Conservation (phyloP, 2,888 invertebrate genomes). For the Diaperis boleti region DNA sequence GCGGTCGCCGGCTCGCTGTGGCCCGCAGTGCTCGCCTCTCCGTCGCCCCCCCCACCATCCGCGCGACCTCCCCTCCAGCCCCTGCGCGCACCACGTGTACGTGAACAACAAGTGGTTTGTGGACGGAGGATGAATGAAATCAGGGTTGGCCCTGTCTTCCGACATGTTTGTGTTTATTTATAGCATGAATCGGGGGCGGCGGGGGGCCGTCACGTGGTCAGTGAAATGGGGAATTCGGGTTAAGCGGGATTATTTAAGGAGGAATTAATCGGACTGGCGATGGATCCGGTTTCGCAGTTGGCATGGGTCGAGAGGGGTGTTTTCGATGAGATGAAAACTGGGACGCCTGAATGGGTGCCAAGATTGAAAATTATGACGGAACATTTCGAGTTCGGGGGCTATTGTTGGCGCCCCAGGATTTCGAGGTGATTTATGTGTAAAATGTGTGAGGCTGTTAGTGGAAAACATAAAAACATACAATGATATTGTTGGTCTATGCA, state of each 20-base stretch:
- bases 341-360: too few relatives aligned
- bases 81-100: neutral
- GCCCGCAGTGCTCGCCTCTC: neutral
- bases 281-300: neutral
- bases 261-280: neutral
- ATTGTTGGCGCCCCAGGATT: too few relatives aligned
- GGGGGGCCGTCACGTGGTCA: neutral
- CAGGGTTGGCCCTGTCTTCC: neutral
- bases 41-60: neutral
- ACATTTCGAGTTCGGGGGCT: too few relatives aligned
- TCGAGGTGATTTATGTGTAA: too few relatives aligned
- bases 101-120: neutral
- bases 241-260: neutral
- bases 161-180: neutral
- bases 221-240: neutral
- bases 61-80: neutral
- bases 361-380: too few relatives aligned
- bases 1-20: neutral
- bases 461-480: too few relatives aligned
- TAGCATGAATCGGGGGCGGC: neutral
- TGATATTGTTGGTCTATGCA: too few relatives aligned
- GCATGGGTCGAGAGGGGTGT: neutral
- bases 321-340: too few relatives aligned
- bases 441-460: too few relatives aligned
- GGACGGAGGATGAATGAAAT: conserved; percentile 8